A percentile compares a stretch with the other conserved stretches of the same genome.
Evolutionary conservation across 2,797 vertebrate genomes (phyloP).

Genomic region (Smutsia temminckii): DNA sequence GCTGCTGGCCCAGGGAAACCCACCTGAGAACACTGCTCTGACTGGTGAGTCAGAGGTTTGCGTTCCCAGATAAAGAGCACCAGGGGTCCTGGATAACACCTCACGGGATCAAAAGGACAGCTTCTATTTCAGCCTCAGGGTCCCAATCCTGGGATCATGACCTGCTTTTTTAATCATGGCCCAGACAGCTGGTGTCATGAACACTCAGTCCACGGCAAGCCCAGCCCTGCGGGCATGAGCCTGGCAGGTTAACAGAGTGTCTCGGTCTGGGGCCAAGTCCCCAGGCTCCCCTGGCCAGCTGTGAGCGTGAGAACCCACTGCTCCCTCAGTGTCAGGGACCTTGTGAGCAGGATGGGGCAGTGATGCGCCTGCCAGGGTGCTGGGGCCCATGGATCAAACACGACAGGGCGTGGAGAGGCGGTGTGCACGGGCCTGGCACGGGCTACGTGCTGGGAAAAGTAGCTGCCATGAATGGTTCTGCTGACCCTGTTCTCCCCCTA

Average conservation of each 20-base stretch:
- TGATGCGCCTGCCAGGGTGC: accelerated
- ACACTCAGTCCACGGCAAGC: background rate
- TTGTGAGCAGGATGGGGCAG: accelerated
- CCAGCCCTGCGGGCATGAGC: background rate
- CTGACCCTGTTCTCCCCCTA: accelerated
- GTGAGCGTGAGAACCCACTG: accelerated
- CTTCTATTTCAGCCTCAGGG: background rate
- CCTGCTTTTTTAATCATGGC: background rate
- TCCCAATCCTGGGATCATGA: background rate
- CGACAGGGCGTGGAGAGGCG: accelerated
- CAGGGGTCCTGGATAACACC: background rate
- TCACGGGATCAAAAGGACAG: background rate
- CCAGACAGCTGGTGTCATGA: background rate
- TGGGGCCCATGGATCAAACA: accelerated
- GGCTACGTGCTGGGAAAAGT: background rate
- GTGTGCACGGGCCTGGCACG: accelerated
- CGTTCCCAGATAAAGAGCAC: background rate
- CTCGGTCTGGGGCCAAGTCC: background rate
- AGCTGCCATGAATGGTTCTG: accelerated
- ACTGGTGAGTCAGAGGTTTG: background rate
- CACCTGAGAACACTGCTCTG: background rate
- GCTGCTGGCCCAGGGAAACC: background rate
- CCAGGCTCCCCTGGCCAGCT: too few species aligned
- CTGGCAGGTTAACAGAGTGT: background rate
- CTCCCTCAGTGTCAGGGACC: background rate